Percentiles rank a stretch among this genome's conserved stretches.
These are phyloP conservation scores for Ctenodactylus gundi DNA, from an alignment of 2,113 vertebrate genomes.

Conservation along the genomic window DNA sequence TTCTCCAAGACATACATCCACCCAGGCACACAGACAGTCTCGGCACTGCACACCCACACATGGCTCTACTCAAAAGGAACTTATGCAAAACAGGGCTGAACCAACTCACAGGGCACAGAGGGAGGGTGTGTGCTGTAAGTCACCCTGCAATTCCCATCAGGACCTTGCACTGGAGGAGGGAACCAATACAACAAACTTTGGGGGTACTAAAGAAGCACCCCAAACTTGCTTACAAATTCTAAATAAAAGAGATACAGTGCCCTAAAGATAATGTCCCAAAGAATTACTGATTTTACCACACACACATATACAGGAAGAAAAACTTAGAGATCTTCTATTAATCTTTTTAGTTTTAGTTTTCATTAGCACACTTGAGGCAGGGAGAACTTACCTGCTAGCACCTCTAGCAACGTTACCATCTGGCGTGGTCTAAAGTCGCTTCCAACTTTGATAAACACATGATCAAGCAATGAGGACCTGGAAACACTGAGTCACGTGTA, in stretches of 20 bases:
- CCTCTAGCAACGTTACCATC: conserved; percentile 80
- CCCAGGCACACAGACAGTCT: conserved; percentile 88
- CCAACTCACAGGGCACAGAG: conserved; percentile 87
- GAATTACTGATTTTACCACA: conserved; percentile 9
- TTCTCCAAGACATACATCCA: conserved; percentile 90
- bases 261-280: neutral
- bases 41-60: conserved; percentile 90
- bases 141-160: conserved; percentile 70
- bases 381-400: conserved; percentile 71
- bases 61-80: conserved; percentile 94
- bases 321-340: conserved; percentile 44
- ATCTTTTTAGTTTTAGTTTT: conserved; percentile 81
- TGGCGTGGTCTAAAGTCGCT: conserved; percentile 81
- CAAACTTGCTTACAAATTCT: conserved; percentile 8
- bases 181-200: conserved; percentile 50
- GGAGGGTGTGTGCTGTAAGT: conserved; percentile 78
- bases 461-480: conserved; percentile 77
- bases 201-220: neutral
- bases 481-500: conserved; percentile 66
- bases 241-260: neutral
- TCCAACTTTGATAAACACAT: conserved; percentile 78
- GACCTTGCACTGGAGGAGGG: conserved; percentile 44
- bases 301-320: neutral
- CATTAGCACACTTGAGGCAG: conserved; percentile 80
- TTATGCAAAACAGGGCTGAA: conserved; percentile 97